Conservation (phyloP, 2,797 vertebrate genomes). For the Eulemur coronatus region DNA sequence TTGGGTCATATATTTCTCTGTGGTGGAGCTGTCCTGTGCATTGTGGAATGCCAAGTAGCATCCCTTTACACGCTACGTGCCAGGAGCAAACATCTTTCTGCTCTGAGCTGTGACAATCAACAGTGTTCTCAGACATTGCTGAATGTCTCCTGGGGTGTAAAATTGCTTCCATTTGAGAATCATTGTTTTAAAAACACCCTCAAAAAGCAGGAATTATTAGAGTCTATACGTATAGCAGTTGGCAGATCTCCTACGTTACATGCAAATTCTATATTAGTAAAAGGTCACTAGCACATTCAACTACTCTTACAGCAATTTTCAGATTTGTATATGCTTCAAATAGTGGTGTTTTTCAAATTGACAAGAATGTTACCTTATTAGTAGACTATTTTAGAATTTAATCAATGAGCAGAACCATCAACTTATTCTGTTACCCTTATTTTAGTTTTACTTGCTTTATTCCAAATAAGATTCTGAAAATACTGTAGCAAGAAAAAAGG, state of each 20-base stretch:
- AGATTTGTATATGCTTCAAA: conserved; percentile 41
- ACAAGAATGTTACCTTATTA: not conserved
- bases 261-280: conserved; percentile 21
- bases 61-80: rapidly evolving
- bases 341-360: conserved; percentile 25
- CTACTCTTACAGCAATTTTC: conserved; percentile 58
- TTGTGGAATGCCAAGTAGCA: not conserved
- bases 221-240: not conserved
- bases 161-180: not conserved
- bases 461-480: conserved; percentile 28
- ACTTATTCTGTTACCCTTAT: not conserved
- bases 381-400: conserved; percentile 46
- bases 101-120: not conserved
- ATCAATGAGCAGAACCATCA: not conserved
- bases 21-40: rapidly evolving
- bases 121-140: not conserved
- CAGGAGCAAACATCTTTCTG: not conserved
- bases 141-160: not conserved
- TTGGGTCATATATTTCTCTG: rapidly evolving
- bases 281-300: conserved; percentile 45
- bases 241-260: not conserved
- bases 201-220: not conserved
- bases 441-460: conserved; percentile 12
- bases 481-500: not conserved
- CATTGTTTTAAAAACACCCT: not conserved